These are phyloP conservation scores for Redunca redunca DNA, from an alignment of 2,113 vertebrate genomes.

Conservation along the genomic window DNA sequence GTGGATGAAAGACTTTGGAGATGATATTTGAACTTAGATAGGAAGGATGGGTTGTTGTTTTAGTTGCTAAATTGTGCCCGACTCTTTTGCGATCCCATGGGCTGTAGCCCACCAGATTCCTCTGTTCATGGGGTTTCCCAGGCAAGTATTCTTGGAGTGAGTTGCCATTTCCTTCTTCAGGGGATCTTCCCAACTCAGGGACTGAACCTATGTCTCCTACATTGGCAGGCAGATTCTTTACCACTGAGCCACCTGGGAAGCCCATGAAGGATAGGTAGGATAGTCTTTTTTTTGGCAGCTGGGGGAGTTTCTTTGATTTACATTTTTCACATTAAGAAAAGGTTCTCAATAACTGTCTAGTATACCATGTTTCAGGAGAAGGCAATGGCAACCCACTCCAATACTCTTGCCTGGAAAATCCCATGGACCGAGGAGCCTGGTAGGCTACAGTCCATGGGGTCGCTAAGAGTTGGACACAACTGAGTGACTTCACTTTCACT, in stretches of 20 bases:
- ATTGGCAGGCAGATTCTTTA: background rate
- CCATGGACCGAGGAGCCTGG: background rate
- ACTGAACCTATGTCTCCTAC: background rate
- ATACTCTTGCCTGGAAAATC: background rate
- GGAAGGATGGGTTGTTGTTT: background rate
- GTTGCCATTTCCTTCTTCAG: background rate
- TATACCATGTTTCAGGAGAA: background rate
- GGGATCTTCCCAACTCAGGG: background rate
- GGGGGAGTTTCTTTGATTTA: background rate
- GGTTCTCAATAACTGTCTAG: background rate
- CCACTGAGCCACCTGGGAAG: background rate
- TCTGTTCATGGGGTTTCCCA: background rate
- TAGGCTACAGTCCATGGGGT: background rate
- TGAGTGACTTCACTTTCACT: background rate
- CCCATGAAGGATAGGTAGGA: background rate
- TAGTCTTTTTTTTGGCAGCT: background rate
- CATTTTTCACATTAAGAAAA: background rate
- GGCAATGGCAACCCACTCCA: background rate
- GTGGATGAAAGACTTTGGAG: background rate
- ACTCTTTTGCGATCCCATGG: background rate
- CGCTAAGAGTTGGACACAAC: background rate
- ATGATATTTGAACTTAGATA: background rate
- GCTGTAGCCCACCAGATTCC: background rate
- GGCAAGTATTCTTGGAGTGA: background rate
- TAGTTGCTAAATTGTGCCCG: background rate